These are phyloP conservation scores for Gymnocephalus cernua DNA, from an alignment of 2,113 vertebrate species.

Conservation along the genomic window DNA sequence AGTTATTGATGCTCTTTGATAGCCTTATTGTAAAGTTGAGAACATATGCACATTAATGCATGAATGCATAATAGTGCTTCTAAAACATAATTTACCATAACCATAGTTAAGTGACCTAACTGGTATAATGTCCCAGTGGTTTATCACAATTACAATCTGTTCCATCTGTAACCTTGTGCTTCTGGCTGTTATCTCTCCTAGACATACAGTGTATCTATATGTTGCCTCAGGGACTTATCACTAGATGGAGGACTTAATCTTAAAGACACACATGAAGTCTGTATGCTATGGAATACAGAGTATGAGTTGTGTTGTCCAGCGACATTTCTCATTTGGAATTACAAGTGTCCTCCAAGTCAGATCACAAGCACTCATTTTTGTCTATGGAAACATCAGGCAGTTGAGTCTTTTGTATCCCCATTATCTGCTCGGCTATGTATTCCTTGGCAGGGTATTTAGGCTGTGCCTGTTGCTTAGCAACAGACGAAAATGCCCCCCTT, in stretches of 20 bases:
- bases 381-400: constrained; percentile 44
- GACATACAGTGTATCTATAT: constrained; percentile 29
- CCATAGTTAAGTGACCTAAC: too few species aligned
- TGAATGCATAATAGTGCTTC: too few species aligned
- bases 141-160: constrained; percentile 27
- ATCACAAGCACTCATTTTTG: constrained; percentile 46
- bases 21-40: too few species aligned
- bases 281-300: constrained; percentile 2
- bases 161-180: constrained; percentile 32
- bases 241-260: constrained; percentile 84
- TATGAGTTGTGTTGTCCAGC: constrained; percentile 17
- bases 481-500: constrained; percentile 69
- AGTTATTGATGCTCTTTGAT: too few species aligned
- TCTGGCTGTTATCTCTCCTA: constrained; percentile 32
- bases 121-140: constrained; percentile 1
- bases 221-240: constrained; percentile 73
- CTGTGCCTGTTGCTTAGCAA: constrained; percentile 83
- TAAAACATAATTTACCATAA: too few species aligned
- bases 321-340: constrained; percentile 28
- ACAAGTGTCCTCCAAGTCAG: constrained; percentile 22
- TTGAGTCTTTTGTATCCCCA: constrained; percentile 77
- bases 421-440: constrained; percentile 77
- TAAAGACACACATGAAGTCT: constrained; percentile 46
- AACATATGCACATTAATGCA: too few species aligned
- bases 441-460: constrained; percentile 77